phyloP scores from a whole-genome alignment of 2,113 vertebrate genomes.

The Gallinago jamesoni region DNA sequence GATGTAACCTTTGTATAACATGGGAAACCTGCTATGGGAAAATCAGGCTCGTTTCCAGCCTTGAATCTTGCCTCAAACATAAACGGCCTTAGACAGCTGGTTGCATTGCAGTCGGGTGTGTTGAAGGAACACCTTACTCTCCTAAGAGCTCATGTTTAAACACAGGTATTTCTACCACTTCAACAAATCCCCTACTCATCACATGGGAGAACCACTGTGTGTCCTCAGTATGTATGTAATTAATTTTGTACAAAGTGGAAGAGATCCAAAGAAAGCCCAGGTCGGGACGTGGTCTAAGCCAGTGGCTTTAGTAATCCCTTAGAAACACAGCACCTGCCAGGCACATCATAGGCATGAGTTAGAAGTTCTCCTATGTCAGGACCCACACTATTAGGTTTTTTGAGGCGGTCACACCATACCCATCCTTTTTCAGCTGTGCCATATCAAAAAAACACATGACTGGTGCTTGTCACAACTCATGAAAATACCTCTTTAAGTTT shows the following conservation, averaged over 20 bases:
- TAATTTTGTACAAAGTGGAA: slow-evolving; percentile 46
- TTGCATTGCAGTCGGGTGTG: background rate
- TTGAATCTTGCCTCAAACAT: background rate
- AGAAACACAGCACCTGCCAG: background rate
- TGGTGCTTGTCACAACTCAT: background rate
- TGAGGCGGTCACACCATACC: background rate
- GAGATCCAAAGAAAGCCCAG: slow-evolving; percentile 29
- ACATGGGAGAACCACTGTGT: background rate
- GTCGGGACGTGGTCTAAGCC: background rate
- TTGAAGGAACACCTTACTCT: background rate
- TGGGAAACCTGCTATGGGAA: background rate
- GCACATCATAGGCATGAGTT: background rate
- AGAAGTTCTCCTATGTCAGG: background rate
- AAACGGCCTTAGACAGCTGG: background rate
- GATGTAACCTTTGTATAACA: background rate
- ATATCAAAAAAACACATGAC: background rate
- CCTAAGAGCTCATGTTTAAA: background rate
- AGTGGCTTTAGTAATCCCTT: background rate
- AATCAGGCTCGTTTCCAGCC: background rate
- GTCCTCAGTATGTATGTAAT: background rate
- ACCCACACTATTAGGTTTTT: background rate
- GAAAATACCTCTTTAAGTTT: background rate
- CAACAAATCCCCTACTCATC: background rate
- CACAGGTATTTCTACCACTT: background rate
- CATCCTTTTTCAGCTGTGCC: background rate